Percentiles rank a stretch among this genome's conserved stretches.
Conservation (phyloP, 2,797 vertebrate species). For the Malacoctenus gilli region DNA sequence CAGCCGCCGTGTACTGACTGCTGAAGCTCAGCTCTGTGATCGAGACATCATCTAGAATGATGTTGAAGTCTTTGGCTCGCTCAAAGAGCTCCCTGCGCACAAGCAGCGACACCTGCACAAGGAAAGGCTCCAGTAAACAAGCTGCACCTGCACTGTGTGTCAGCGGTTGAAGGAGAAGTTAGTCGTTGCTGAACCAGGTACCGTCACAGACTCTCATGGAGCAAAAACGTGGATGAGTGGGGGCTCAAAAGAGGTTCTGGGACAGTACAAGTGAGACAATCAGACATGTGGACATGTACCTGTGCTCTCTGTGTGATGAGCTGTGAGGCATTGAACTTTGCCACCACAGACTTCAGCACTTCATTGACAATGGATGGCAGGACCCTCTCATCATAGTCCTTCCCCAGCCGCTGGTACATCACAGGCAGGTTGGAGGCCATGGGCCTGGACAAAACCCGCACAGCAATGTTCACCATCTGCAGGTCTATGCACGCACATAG, state of each 20-base stretch:
- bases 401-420: constrained; percentile 90
- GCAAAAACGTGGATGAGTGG: rapidly evolving
- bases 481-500: no score
- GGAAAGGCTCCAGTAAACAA: no score
- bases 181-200: no score
- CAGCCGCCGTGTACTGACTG: constrained; percentile 90
- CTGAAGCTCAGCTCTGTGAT: constrained; percentile 95
- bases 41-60: constrained; percentile 92
- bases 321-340: constrained; percentile 93
- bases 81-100: constrained; percentile 91
- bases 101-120: constrained; percentile 89
- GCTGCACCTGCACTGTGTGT: no score
- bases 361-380: constrained; percentile 94
- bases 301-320: constrained; percentile 93
- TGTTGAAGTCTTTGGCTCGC: constrained; percentile 92
- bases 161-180: no score
- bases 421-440: constrained; percentile 86
- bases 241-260: no score
- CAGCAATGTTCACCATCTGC: constrained; percentile 92
- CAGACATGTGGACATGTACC: no score
- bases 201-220: no score
- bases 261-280: no score
- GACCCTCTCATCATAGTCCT: constrained; percentile 91
- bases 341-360: constrained; percentile 93
- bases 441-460: constrained; percentile 89